These are phyloP conservation scores for Latrodectus elegans DNA, from an alignment of 2,888 invertebrate species.

Conservation along the genomic window DNA sequence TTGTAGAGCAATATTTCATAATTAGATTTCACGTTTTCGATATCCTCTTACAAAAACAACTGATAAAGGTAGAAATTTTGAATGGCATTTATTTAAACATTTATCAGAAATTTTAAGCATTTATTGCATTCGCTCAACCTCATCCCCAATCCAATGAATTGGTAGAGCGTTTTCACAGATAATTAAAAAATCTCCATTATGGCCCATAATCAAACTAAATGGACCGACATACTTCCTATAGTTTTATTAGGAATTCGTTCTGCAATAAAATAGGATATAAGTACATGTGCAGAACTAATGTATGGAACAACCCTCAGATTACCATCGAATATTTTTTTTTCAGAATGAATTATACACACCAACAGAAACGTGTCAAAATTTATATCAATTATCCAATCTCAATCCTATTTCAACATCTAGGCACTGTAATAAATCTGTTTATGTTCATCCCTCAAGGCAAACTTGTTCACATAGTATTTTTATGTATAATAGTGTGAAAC, in stretches of 20 bases:
- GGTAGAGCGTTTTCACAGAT: background rate
- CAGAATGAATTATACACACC: too few species aligned
- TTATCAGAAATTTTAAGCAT: too few species aligned
- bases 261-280: too few species aligned
- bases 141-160: conserved; percentile 10
- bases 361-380: too few species aligned
- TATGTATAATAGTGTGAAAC: background rate
- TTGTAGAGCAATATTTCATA: too few species aligned
- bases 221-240: background rate
- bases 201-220: conserved; percentile 9
- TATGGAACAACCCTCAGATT: too few species aligned
- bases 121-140: too few species aligned
- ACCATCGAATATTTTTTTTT: too few species aligned
- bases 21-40: conserved; percentile 73
- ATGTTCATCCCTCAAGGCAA: background rate
- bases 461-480: background rate
- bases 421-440: background rate
- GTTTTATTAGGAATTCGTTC: too few species aligned
- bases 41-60: conserved; percentile 73
- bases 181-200: conserved; percentile 17
- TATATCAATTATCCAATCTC: too few species aligned
- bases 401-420: too few species aligned
- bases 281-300: too few species aligned
- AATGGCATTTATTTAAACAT: background rate
- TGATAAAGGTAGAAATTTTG: conserved; percentile 71